Evolutionary conservation across 2,113 vertebrate genomes (phyloP).

Genomic region (Epinephelus fuscoguttatus): DNA sequence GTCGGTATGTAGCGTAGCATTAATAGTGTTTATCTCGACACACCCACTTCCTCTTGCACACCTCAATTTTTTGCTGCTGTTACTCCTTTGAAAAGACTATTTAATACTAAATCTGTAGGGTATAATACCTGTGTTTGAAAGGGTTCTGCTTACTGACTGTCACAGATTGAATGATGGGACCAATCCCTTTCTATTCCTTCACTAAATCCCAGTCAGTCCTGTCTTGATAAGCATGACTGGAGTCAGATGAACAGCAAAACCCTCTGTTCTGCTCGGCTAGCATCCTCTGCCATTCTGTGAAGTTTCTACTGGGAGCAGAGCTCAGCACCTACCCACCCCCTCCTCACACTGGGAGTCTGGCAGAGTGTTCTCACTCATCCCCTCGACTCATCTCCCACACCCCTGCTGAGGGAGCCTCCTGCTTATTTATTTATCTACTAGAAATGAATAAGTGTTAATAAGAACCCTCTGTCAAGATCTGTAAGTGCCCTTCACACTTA

Average conservation of each 20-base stretch:
- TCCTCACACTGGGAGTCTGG: constrained; percentile 35
- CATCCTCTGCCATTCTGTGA: constrained; percentile 52
- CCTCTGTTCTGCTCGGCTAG: constrained; percentile 62
- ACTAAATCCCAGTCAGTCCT: constrained; percentile 57
- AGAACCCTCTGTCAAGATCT: constrained; percentile 58
- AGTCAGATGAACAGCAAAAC: constrained; percentile 66
- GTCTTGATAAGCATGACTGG: constrained; percentile 64
- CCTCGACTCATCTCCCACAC: constrained; percentile 9
- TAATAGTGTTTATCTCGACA: background rate
- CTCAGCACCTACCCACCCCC: constrained; percentile 49
- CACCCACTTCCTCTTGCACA: background rate
- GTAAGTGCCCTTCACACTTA: constrained; percentile 61
- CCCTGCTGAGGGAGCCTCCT: constrained; percentile 49
- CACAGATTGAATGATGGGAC: constrained; percentile 26
- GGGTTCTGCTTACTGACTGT: constrained; percentile 15
- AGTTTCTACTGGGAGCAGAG: constrained; percentile 63
- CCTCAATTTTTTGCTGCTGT: background rate
- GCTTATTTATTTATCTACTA: constrained; percentile 63
- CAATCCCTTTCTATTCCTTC: constrained; percentile 40
- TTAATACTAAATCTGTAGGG: constrained; percentile 6
- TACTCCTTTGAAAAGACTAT: constrained; percentile 16
- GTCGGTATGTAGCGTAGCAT: background rate
- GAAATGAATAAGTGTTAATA: constrained; percentile 55
- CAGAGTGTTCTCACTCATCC: constrained; percentile 44
- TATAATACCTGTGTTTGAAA: constrained; percentile 28